These are phyloP conservation scores for Seriola dumerili DNA, from an alignment of 2,113 vertebrate genomes.

Conservation along the genomic window DNA sequence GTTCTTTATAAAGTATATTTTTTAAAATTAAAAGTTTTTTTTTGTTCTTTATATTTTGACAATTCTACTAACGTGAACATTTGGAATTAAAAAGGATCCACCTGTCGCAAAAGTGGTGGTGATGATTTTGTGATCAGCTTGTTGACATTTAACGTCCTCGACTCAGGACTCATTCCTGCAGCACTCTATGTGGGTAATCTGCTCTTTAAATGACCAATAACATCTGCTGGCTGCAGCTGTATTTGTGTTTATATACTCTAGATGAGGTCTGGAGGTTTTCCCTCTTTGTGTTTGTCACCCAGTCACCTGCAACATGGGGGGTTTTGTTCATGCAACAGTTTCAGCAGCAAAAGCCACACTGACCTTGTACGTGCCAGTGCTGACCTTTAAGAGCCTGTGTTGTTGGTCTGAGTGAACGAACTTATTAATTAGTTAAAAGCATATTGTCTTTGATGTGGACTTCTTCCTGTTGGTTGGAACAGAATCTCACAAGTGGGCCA, in stretches of 20 bases:
- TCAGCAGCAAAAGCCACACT: background rate
- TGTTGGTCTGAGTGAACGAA: conserved; percentile 7
- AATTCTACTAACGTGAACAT: too few relatives aligned
- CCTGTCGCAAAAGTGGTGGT: too few relatives aligned
- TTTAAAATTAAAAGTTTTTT: too few relatives aligned
- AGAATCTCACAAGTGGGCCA: background rate
- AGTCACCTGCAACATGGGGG: conserved; percentile 3
- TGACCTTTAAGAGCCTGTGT: conserved; percentile 37
- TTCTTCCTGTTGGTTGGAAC: background rate
- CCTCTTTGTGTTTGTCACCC: background rate
- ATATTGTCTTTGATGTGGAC: conserved; percentile 1
- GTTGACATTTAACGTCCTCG: too few relatives aligned
- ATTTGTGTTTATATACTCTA: background rate
- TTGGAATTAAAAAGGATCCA: too few relatives aligned
- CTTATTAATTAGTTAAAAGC: background rate
- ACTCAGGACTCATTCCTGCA: too few relatives aligned
- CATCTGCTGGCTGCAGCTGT: conserved; percentile 5
- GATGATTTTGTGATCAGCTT: too few relatives aligned
- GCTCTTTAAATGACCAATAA: background rate
- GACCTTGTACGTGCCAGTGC: conserved; percentile 40
- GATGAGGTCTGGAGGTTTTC: background rate
- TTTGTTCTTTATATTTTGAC: too few relatives aligned
- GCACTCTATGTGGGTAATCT: background rate
- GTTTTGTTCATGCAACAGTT: conserved; percentile 53
- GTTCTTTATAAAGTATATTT: too few relatives aligned